Conservation (phyloP, 2,888 invertebrate genomes). For the Leptinotarsa haldemani region DNA sequence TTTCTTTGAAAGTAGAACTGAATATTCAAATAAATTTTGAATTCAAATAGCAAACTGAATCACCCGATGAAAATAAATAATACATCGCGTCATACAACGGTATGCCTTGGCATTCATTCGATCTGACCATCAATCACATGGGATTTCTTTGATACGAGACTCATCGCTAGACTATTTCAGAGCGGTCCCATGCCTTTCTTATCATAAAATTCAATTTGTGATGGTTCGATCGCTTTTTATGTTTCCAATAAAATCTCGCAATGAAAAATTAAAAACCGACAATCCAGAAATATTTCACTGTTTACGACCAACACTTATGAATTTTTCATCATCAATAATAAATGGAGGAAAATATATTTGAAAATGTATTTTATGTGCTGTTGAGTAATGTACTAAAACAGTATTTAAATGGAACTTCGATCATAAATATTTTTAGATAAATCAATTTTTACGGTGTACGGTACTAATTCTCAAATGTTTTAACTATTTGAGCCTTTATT, state of each 20-base stretch:
- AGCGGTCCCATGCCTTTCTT: neutral
- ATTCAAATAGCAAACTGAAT: neutral
- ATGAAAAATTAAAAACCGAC: slow-evolving; percentile 5
- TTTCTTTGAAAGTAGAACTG: too few species aligned
- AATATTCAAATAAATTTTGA: too few species aligned
- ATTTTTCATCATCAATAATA: slow-evolving; percentile 8
- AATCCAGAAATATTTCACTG: slow-evolving; percentile 8
- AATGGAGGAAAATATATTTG: slow-evolving; percentile 9
- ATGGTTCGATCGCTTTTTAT: neutral
- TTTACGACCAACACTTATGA: slow-evolving; percentile 10
- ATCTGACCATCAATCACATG: neutral
- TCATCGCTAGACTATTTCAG: neutral
- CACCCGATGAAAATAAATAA: neutral
- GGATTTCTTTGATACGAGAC: neutral
- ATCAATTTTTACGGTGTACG: slow-evolving; percentile 9
- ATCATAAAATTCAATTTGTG: slow-evolving; percentile 3
- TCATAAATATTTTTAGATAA: slow-evolving; percentile 21
- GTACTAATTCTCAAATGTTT: slow-evolving; percentile 26
- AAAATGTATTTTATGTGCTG: slow-evolving; percentile 2
- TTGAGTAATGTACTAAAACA: slow-evolving; percentile 6
- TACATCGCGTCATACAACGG: neutral
- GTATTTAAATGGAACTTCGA: slow-evolving; percentile 16
- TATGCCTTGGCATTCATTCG: neutral
- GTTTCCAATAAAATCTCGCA: neutral
- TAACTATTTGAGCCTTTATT: slow-evolving; percentile 17